Conservation (phyloP, 2,888 invertebrate species). For the Xylocampa areola region DNA sequence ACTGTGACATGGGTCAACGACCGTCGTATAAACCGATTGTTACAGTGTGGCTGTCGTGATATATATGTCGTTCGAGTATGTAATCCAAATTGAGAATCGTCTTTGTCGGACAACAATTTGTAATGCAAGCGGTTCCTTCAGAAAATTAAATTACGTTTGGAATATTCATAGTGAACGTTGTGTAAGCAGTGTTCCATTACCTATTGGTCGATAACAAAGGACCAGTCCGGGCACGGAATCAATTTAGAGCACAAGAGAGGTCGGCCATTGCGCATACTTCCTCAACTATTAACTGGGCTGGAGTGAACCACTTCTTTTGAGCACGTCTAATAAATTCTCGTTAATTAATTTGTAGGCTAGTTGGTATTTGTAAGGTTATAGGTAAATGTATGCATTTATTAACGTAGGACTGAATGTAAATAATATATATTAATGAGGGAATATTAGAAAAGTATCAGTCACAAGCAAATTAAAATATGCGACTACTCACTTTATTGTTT, state of each 20-base stretch:
- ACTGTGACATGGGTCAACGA: not conserved
- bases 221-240: constrained; percentile 60
- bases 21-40: constrained; percentile 3
- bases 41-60: too few species aligned
- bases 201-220: constrained; percentile 67
- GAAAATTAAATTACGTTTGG: constrained; percentile 63
- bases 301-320: constrained; percentile 51
- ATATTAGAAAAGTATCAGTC: too few species aligned
- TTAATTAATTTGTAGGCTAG: constrained; percentile 42
- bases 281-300: constrained; percentile 62
- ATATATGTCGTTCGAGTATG: too few species aligned
- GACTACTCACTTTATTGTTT: too few species aligned
- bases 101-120: constrained; percentile 35
- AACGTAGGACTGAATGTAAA: too few species aligned
- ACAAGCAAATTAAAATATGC: too few species aligned
- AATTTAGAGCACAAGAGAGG: constrained; percentile 67
- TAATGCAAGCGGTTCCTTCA: constrained; percentile 35
- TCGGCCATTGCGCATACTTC: constrained; percentile 64
- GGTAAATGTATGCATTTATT: constrained; percentile 1
- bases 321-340: constrained; percentile 42
- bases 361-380: constrained; percentile 8
- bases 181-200: constrained; percentile 65
- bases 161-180: constrained; percentile 68
- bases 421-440: too few species aligned
- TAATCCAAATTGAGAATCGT: constrained; percentile 18